Percentiles rank a stretch among this genome's conserved stretches.
Evolutionary conservation across 2,113 vertebrate species (phyloP).

Genomic region (Campylorhamphus procurvoides): DNA sequence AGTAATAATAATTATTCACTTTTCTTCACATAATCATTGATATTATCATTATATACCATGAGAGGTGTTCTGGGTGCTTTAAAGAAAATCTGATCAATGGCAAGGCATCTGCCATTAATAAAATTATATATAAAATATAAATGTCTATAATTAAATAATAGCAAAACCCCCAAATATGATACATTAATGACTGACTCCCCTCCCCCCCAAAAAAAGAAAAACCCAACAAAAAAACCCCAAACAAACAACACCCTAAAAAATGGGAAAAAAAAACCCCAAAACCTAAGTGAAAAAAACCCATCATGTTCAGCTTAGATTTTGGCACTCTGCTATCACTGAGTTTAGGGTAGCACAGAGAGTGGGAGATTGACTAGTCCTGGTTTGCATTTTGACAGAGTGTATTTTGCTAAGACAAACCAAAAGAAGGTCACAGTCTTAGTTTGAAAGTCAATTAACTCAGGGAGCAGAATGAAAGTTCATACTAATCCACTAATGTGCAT

Average conservation of each 20-base stretch:
- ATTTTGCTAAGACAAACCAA: background rate
- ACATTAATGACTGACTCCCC: too few species aligned
- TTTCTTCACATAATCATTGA: background rate
- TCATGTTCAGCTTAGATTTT: background rate
- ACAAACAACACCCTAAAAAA: too few species aligned
- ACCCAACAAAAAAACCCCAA: too few species aligned
- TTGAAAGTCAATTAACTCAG: constrained; percentile 57
- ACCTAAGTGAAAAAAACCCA: too few species aligned
- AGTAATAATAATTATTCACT: background rate
- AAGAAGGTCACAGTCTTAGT: background rate
- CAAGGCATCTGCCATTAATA: background rate
- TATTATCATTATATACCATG: background rate
- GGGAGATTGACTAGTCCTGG: background rate
- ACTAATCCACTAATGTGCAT: constrained; percentile 46
- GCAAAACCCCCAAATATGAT: too few species aligned
- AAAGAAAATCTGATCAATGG: background rate
- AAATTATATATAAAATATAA: background rate
- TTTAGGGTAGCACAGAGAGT: background rate
- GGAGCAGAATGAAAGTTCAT: constrained; percentile 23
- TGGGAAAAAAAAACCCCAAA: too few species aligned
- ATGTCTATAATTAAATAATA: background rate
- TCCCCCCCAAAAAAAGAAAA: too few species aligned
- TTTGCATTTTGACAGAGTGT: background rate
- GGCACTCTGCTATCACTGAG: background rate
- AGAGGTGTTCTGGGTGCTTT: background rate